These are phyloP conservation scores for Dallia pectoralis DNA, from an alignment of 2,797 vertebrate genomes.

Conservation along the genomic window DNA sequence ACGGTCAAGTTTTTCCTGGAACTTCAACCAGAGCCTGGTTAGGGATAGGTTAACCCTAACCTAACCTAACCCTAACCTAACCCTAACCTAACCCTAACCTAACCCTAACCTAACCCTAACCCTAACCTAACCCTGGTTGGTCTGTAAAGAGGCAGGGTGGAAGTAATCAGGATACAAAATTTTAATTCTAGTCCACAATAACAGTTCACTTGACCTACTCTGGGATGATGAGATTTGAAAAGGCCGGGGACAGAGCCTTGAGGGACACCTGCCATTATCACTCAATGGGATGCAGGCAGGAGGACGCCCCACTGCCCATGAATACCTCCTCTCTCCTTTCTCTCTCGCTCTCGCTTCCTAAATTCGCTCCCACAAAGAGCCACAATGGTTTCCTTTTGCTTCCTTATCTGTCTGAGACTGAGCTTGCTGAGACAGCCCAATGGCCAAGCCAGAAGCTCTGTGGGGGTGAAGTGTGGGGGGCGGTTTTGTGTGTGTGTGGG, in stretches of 20 bases:
- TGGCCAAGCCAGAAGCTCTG: constrained; percentile 67
- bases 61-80: constrained; percentile 57
- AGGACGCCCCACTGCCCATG: constrained; percentile 66
- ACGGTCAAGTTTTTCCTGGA: no score
- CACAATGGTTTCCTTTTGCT: constrained; percentile 76
- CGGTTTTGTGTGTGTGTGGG: background rate
- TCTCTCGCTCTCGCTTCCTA: constrained; percentile 67
- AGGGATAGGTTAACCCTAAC: no score
- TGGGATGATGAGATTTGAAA: constrained; percentile 58
- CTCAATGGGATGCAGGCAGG: constrained; percentile 62
- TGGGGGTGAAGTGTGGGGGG: constrained; percentile 48
- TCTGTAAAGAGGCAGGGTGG: background rate
- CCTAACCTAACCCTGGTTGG: no score
- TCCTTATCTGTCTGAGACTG: constrained; percentile 55
- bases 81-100: no score
- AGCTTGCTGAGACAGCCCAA: constrained; percentile 54
- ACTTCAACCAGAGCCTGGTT: no score
- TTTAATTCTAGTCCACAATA: constrained; percentile 48
- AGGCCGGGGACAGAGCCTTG: constrained; percentile 58
- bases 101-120: no score
- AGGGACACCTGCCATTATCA: constrained; percentile 65
- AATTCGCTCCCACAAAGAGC: constrained; percentile 73
- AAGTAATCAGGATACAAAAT: constrained; percentile 40
- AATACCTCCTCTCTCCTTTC: constrained; percentile 59
- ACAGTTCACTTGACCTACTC: constrained; percentile 59